These are phyloP conservation scores for Leptosomus discolor DNA, from an alignment of 2,113 vertebrate genomes.

Conservation along the genomic window DNA sequence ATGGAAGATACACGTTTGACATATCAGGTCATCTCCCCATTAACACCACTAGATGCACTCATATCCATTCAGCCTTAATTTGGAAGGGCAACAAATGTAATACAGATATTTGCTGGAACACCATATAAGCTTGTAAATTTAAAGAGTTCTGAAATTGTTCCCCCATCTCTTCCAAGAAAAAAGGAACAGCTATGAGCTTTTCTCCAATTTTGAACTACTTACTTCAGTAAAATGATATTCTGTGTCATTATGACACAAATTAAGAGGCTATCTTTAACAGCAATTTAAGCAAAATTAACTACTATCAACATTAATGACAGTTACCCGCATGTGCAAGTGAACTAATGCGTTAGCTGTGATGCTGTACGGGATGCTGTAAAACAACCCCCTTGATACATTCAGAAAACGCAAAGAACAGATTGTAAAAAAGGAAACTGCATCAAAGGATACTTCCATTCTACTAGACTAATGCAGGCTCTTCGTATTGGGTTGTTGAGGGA, in stretches of 20 bases:
- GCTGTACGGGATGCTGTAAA: background rate
- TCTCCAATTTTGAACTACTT: background rate
- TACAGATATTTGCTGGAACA: background rate
- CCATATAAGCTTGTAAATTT: background rate
- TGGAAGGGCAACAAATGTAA: background rate
- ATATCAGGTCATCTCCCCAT: background rate
- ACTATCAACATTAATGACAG: background rate
- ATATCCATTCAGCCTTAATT: background rate
- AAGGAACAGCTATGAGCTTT: background rate
- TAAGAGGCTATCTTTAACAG: background rate
- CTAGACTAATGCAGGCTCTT: slow-evolving; percentile 98
- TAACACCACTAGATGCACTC: background rate
- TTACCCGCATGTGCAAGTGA: background rate
- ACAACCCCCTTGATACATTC: background rate
- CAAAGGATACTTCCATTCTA: slow-evolving; percentile 99
- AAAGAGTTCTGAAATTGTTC: background rate
- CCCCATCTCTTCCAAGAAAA: background rate
- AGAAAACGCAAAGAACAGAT: background rate
- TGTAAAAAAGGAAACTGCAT: background rate
- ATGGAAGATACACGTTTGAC: background rate
- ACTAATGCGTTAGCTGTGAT: background rate
- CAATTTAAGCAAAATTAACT: background rate
- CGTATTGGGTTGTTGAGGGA: slow-evolving; percentile 98
- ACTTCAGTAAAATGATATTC: background rate
- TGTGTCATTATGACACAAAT: background rate